Evolutionary conservation across 2,888 invertebrate species (phyloP).

Genomic region (Trachelus tabidus): DNA sequence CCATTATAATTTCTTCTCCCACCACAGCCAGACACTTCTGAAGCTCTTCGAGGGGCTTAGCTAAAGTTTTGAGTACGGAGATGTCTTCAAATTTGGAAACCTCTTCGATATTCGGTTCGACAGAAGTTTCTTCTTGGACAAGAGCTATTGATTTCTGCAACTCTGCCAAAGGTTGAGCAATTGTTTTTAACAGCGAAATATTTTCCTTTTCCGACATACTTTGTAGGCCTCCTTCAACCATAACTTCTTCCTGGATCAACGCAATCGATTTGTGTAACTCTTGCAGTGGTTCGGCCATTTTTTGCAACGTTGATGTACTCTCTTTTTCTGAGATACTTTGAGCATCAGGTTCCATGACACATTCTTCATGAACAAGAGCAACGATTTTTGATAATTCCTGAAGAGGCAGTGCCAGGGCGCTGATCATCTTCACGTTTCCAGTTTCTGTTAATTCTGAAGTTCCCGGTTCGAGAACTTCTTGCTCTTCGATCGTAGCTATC

Average conservation of each 20-base stretch:
- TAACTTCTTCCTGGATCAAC: conserved; percentile 48
- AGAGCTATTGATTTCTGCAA: conserved; percentile 54
- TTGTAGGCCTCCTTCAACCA: conserved; percentile 39
- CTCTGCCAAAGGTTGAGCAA: conserved; percentile 54
- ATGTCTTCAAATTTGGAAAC: conserved; percentile 13
- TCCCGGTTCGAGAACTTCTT: conserved; percentile 34
- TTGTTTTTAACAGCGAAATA: conserved; percentile 44
- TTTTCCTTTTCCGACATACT: conserved; percentile 41
- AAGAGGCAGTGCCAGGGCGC: conserved; percentile 46
- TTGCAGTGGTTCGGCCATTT: conserved; percentile 48
- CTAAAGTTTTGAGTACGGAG: conserved; percentile 63
- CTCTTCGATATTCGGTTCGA: conserved; percentile 38
- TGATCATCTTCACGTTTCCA: conserved; percentile 29
- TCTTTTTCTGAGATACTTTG: conserved; percentile 27
- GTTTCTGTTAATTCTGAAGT: conserved; percentile 7
- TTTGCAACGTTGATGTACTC: conserved; percentile 35
- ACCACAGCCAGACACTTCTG: conserved; percentile 66
- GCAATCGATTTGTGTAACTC: conserved; percentile 54
- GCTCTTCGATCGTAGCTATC: conserved; percentile 46
- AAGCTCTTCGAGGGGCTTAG: conserved; percentile 67
- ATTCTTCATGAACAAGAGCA: conserved; percentile 34
- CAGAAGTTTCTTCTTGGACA: conserved; percentile 52
- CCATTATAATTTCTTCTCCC: conserved; percentile 48
- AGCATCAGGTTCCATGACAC: conserved; percentile 18
- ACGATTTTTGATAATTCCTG: conserved; percentile 41